Conservation (phyloP, 1,140 invertebrate genomes). For the Melanaphis sacchari region DNA sequence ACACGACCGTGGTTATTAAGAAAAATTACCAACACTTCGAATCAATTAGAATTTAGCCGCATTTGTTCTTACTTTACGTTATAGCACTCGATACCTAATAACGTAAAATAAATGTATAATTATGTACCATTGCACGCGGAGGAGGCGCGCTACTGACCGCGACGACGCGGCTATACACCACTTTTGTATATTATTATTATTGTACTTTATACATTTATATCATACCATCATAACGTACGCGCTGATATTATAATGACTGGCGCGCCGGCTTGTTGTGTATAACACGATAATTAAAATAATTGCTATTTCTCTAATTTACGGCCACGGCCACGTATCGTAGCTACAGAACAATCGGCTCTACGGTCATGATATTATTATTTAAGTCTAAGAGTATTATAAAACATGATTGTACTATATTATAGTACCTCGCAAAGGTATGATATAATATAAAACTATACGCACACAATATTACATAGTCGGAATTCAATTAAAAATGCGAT, state of each 20-base stretch:
- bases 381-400: slow-evolving; percentile 19
- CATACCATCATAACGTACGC: neutral
- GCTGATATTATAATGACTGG: neutral
- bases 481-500: slow-evolving; percentile 44
- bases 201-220: neutral
- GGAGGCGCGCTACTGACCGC: neutral
- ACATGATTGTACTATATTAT: slow-evolving; percentile 4
- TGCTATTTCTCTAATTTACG: neutral
- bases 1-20: neutral
- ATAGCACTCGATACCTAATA: neutral
- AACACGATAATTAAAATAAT: neutral
- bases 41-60: neutral
- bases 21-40: slow-evolving; percentile 17
- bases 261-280: neutral
- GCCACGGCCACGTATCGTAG: neutral
- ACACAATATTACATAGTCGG: neutral
- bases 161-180: neutral
- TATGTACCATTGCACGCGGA: neutral
- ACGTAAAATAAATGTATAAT: neutral
- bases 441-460: neutral
- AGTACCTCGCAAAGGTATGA: neutral
- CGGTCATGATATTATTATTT: neutral
- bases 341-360: neutral
- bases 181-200: neutral
- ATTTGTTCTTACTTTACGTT: neutral